phyloP scores from a whole-genome alignment of 2,797 vertebrate genomes.

The Pantherophis alleghaniensis region DNA sequence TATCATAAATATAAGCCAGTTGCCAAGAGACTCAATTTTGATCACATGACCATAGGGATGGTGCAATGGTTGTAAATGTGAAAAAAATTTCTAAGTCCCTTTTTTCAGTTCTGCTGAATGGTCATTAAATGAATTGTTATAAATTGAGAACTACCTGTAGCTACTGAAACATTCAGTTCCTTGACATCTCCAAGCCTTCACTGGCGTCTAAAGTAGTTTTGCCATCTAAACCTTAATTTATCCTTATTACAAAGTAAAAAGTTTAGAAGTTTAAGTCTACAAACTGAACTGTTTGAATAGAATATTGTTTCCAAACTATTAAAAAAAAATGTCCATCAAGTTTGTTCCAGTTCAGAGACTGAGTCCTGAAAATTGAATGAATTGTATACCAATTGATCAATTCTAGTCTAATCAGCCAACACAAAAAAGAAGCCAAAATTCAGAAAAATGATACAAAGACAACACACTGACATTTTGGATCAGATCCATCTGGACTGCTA shows the following conservation, averaged over 20 bases:
- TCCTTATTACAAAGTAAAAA: not conserved
- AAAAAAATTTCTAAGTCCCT: not conserved
- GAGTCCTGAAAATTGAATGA: not conserved
- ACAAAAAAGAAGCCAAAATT: not conserved
- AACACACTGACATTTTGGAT: constrained; percentile 88
- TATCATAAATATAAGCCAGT: not conserved
- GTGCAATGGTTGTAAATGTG: not conserved
- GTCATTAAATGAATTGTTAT: not conserved
- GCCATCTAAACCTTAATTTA: too few relatives aligned
- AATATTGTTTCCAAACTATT: not conserved
- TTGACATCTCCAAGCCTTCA: not conserved
- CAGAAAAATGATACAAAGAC: not conserved
- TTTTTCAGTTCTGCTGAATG: not conserved
- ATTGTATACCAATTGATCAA: not conserved
- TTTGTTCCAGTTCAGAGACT: not conserved
- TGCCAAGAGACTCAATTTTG: not conserved
- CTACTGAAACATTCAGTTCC: not conserved
- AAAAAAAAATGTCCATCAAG: not conserved
- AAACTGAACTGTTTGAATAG: not conserved
- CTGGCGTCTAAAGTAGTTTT: not conserved
- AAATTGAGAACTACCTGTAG: not conserved
- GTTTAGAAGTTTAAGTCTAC: not conserved
- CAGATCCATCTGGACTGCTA: constrained; percentile 94
- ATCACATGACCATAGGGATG: not conserved
- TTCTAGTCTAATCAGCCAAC: not conserved